These are phyloP conservation scores for Butastur rufipennis DNA, from an alignment of 2,113 vertebrate genomes.

Conservation along the genomic window DNA sequence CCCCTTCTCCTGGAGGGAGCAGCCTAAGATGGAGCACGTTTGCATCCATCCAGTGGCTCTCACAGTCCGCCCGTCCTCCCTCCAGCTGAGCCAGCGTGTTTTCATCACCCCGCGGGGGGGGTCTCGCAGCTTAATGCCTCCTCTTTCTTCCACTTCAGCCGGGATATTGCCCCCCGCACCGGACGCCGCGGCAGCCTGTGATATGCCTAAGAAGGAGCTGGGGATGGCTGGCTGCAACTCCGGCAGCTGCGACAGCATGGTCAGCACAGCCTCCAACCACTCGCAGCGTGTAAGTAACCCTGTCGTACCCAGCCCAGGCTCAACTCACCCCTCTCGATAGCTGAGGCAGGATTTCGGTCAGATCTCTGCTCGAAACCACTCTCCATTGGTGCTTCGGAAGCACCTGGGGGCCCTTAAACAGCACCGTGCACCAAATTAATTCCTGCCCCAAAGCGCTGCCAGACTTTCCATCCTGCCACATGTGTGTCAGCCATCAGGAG, in stretches of 20 bases:
- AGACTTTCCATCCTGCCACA: fast-evolving
- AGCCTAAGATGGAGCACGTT: fast-evolving
- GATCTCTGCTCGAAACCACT: neutral
- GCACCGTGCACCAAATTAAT: neutral
- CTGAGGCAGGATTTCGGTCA: neutral
- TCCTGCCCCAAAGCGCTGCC: neutral
- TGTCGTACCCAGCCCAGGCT: neutral
- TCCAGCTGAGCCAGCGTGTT: fast-evolving
- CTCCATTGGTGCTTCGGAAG: neutral
- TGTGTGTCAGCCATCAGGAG: fast-evolving
- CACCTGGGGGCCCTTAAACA: neutral
- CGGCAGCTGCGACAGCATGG: slow-evolving; percentile 83
- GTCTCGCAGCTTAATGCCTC: neutral
- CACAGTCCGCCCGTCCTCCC: neutral
- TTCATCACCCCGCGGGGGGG: fast-evolving
- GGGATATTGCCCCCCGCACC: neutral
- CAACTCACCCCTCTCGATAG: fast-evolving
- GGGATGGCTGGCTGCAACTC: slow-evolving; percentile 73
- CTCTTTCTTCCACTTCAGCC: neutral
- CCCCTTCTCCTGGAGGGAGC: neutral
- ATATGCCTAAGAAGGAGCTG: slow-evolving; percentile 85
- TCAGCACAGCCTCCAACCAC: slow-evolving; percentile 76
- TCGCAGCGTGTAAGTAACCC: slow-evolving; percentile 78
- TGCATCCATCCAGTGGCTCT: neutral
- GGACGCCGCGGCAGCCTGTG: neutral